Conservation (phyloP, 2,888 invertebrate genomes). For the Sphaerophoria rueppellii region DNA sequence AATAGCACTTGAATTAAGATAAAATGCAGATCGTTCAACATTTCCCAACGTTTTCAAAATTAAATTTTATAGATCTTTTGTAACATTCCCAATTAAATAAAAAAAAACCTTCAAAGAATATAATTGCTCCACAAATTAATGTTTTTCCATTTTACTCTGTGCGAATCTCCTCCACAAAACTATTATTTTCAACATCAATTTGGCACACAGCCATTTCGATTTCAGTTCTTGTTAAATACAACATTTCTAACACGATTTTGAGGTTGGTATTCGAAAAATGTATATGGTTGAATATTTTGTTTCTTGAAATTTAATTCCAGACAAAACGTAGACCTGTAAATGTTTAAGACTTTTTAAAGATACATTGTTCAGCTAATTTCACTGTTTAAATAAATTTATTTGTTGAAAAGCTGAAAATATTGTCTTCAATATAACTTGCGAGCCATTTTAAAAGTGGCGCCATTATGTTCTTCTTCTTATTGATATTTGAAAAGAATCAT, state of each 20-base stretch:
- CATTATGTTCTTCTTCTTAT: no score
- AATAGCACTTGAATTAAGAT: no score
- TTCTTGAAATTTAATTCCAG: slow-evolving; percentile 44
- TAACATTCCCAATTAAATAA: slow-evolving; percentile 4
- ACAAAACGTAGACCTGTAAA: slow-evolving; percentile 41
- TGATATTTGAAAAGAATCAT: no score
- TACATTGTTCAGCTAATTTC: neutral
- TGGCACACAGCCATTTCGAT: slow-evolving; percentile 10
- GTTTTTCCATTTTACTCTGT: slow-evolving; percentile 1
- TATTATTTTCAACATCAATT: slow-evolving; percentile 14
- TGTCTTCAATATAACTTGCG: no score
- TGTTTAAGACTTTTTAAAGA: neutral
- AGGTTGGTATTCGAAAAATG: slow-evolving; percentile 1
- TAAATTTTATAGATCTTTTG: neutral
- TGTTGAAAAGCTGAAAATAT: neutral
- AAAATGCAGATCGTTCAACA: no score
- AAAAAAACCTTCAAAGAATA: slow-evolving; percentile 4
- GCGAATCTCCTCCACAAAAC: neutral
- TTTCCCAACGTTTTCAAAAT: no score
- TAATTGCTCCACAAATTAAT: slow-evolving; percentile 1
- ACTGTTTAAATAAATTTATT: neutral
- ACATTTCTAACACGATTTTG: neutral
- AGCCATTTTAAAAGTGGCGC: no score
- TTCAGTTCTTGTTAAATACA: neutral
- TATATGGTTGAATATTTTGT: slow-evolving; percentile 6